Evolutionary conservation across 2,113 vertebrate species (phyloP).

Genomic region (Trematomus loennbergii): DNA sequence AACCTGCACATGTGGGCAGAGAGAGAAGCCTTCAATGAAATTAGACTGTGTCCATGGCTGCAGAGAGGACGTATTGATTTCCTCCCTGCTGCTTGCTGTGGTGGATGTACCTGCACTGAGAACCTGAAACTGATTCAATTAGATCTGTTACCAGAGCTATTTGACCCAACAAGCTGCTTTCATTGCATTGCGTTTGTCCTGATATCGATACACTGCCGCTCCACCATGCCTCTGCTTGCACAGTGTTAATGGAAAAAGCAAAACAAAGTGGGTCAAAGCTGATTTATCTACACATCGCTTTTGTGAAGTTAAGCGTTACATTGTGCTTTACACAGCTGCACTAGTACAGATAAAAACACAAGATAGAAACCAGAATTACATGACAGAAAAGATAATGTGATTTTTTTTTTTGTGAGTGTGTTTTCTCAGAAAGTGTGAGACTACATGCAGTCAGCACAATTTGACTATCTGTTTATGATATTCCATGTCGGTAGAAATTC

Average conservation of each 20-base stretch:
- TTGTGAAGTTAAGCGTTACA: neutral
- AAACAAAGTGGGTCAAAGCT: neutral
- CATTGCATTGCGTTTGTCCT: constrained; percentile 67
- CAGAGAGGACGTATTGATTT: constrained; percentile 71
- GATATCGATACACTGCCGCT: constrained; percentile 55
- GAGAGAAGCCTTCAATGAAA: constrained; percentile 51
- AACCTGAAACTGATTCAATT: constrained; percentile 72
- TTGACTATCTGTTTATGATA: neutral
- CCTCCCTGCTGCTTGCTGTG: constrained; percentile 43
- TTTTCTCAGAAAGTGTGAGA: neutral
- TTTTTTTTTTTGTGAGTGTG: neutral
- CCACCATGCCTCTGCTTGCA: neutral
- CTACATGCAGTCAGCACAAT: neutral
- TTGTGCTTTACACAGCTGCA: constrained; percentile 1
- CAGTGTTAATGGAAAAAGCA: constrained; percentile 1
- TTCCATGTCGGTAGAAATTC: neutral
- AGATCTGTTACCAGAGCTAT: constrained; percentile 70
- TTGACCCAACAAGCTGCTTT: constrained; percentile 67
- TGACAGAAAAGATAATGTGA: neutral
- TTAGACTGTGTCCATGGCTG: constrained; percentile 55
- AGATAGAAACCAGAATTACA: neutral
- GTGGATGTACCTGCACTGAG: constrained; percentile 62
- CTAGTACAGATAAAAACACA: constrained; percentile 10
- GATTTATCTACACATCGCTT: constrained; percentile 24
- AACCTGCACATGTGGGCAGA: constrained; percentile 42